These are phyloP conservation scores for Eira barbara DNA, from an alignment of 2,113 vertebrate species.

Conservation along the genomic window DNA sequence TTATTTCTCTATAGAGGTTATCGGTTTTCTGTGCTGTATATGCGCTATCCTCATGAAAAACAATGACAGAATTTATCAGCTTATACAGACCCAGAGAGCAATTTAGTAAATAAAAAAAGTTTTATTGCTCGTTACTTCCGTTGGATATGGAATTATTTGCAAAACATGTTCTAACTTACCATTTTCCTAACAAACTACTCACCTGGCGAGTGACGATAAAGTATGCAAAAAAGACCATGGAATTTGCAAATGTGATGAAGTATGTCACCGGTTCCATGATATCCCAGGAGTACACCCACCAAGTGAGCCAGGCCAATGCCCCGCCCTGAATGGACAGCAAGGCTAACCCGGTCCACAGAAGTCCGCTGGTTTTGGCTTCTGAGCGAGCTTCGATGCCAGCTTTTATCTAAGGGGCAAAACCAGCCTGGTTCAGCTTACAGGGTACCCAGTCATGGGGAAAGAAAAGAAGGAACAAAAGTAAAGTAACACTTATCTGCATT, in stretches of 20 bases:
- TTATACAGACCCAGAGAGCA: background rate
- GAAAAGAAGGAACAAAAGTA: background rate
- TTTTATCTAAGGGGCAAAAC: conserved; percentile 83
- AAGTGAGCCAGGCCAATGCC: conserved; percentile 94
- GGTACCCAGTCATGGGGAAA: background rate
- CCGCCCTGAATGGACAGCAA: conserved; percentile 93
- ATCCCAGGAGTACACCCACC: conserved; percentile 99
- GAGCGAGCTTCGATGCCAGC: conserved; percentile 81
- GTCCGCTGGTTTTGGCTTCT: conserved; percentile 82
- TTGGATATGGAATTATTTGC: background rate
- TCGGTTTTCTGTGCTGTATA: background rate
- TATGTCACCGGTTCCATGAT: conserved; percentile 98
- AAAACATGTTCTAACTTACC: background rate
- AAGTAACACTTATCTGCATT: background rate
- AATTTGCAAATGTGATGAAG: conserved; percentile 93
- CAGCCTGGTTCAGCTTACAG: background rate
- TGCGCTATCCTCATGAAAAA: background rate
- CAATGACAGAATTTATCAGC: background rate
- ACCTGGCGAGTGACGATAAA: conserved; percentile 94
- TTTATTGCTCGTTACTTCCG: background rate
- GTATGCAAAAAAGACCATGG: conserved; percentile 92
- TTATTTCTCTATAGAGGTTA: background rate
- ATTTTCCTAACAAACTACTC: conserved; percentile 13
- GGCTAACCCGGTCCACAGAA: conserved; percentile 91
- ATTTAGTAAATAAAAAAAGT: background rate